These are phyloP conservation scores for Yoshiicerus persimilis DNA, from an alignment of 1,140 invertebrate genomes.

Conservation along the genomic window DNA sequence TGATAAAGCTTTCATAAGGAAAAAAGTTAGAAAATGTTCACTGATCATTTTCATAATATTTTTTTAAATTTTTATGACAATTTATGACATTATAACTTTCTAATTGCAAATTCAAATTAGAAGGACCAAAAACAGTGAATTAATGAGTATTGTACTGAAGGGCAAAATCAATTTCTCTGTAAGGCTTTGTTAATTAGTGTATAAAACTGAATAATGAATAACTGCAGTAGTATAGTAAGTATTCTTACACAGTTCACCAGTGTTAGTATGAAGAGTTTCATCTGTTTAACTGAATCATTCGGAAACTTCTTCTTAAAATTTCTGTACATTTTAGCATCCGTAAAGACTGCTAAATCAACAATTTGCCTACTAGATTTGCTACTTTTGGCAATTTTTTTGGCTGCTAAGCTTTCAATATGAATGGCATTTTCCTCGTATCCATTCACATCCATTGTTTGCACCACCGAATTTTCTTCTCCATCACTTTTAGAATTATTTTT, in stretches of 20 bases:
- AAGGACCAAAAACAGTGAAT: background rate
- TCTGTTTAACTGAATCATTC: conserved; percentile 47
- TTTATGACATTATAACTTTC: background rate
- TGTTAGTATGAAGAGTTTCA: conserved; percentile 51
- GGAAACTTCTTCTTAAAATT: conserved; percentile 50
- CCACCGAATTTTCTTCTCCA: background rate
- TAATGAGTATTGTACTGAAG: no score
- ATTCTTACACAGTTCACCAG: conserved; percentile 51
- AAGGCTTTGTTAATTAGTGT: no score
- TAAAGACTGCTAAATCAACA: conserved; percentile 52
- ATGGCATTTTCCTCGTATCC: background rate
- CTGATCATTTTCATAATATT: background rate
- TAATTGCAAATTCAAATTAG: background rate
- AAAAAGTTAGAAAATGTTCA: no score
- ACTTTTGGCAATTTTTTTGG: background rate
- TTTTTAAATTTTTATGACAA: background rate
- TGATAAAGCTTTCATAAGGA: no score
- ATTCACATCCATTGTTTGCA: background rate
- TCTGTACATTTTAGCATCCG: conserved; percentile 50
- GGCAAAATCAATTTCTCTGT: no score
- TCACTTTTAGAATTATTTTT: background rate
- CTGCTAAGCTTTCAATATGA: background rate
- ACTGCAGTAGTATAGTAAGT: background rate
- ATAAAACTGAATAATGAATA: background rate
- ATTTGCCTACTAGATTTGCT: background rate